phyloP scores from a whole-genome alignment of 2,797 vertebrate species.

The Falco peregrinus region DNA sequence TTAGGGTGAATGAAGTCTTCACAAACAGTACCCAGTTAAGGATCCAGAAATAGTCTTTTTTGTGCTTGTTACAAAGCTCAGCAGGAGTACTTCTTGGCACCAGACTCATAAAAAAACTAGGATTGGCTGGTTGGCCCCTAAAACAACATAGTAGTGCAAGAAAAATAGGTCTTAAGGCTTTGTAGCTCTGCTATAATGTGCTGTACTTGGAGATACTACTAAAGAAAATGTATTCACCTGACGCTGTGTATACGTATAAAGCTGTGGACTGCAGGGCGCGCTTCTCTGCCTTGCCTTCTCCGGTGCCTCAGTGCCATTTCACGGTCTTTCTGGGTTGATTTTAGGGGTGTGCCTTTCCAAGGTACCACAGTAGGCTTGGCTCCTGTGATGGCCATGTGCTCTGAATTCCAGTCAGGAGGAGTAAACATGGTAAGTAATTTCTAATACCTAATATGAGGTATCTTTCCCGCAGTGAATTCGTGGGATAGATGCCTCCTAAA shows the following conservation, averaged over 20 bases:
- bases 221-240: background rate
- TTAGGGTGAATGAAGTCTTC: background rate
- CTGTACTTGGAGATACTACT: background rate
- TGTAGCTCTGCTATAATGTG: background rate
- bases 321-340: conserved; percentile 44
- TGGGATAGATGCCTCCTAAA: background rate
- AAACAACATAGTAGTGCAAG: background rate
- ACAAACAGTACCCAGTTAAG: background rate
- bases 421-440: conserved; percentile 89
- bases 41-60: background rate
- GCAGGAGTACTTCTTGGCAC: background rate
- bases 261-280: background rate
- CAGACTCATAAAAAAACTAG: background rate
- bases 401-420: conserved; percentile 94
- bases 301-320: background rate
- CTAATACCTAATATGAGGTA: background rate
- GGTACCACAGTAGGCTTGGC: conserved; percentile 95
- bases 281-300: background rate
- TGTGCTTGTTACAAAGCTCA: background rate
- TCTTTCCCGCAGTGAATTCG: background rate
- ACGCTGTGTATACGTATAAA: background rate
- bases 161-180: background rate
- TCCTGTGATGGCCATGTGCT: conserved; percentile 96
- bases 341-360: conserved; percentile 89
- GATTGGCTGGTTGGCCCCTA: background rate